Evolutionary conservation across 2,888 invertebrate species (phyloP).

Genomic region (Ischnus inquisitorius): DNA sequence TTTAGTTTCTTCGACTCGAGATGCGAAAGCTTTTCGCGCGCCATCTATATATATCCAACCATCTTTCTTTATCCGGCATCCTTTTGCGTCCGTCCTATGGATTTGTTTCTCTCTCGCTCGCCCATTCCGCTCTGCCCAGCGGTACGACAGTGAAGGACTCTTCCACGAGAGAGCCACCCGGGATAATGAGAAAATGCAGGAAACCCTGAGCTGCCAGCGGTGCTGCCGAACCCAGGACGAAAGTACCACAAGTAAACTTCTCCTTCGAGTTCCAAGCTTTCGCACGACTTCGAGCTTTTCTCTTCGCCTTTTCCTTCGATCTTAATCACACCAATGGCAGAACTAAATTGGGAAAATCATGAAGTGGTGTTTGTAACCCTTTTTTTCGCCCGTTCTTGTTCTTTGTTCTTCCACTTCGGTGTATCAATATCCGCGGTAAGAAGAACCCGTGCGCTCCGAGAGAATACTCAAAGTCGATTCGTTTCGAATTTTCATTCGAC

Average conservation of each 20-base stretch:
- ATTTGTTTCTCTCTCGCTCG: conserved; percentile 39
- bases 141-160: conserved; percentile 39
- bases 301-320: conserved; percentile 59
- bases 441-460: conserved; percentile 23
- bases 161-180: conserved; percentile 59
- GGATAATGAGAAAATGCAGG: conserved; percentile 80
- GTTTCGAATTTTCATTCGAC: conserved; percentile 39
- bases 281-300: conserved; percentile 44
- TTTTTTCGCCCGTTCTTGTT: conserved; percentile 52
- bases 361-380: conserved; percentile 69
- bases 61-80: conserved; percentile 34
- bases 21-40: conserved; percentile 42
- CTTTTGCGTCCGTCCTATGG: conserved; percentile 34
- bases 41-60: neutral
- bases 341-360: conserved; percentile 71
- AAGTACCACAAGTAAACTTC: conserved; percentile 25
- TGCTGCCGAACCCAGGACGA: conserved; percentile 40
- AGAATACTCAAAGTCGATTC: conserved; percentile 48
- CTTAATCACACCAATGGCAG: conserved; percentile 75
- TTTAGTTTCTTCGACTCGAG: conserved; percentile 69
- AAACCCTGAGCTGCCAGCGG: conserved; percentile 67
- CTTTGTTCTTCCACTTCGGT: neutral
- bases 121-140: conserved; percentile 2
- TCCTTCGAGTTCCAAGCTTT: conserved; percentile 51
- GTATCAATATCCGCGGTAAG: conserved; percentile 1